Evolutionary conservation across 1,140 invertebrate genomes (phyloP).

Genomic region (Drosophila azteca): DNA sequence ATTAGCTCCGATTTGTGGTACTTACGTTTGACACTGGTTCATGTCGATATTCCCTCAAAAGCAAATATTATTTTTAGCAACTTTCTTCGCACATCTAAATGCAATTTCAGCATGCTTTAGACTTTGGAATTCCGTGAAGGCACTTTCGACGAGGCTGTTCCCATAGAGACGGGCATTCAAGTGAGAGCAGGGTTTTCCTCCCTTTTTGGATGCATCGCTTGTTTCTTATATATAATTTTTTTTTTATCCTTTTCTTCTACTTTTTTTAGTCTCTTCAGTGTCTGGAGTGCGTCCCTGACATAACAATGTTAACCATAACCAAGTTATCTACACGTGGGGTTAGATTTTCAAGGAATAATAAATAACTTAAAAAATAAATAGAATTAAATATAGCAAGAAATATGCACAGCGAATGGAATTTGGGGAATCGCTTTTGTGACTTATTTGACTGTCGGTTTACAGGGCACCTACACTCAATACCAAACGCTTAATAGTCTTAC

Average conservation of each 20-base stretch:
- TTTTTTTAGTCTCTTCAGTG: slow-evolving; percentile 34
- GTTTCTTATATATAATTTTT: slow-evolving; percentile 16
- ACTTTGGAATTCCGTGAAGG: slow-evolving; percentile 33
- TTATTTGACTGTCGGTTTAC: too few relatives aligned
- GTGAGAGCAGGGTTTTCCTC: background rate
- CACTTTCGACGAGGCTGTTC: background rate
- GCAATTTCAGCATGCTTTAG: slow-evolving; percentile 12
- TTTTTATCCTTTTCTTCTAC: background rate
- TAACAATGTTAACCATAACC: slow-evolving; percentile 29
- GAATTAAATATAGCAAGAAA: slow-evolving; percentile 10
- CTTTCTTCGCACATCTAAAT: slow-evolving; percentile 33
- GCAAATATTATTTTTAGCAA: slow-evolving; percentile 23
- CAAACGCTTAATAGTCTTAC: too few relatives aligned
- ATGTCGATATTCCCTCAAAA: background rate
- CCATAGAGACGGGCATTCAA: background rate
- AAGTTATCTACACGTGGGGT: background rate
- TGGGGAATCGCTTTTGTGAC: too few relatives aligned
- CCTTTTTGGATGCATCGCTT: slow-evolving; percentile 21
- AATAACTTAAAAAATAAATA: slow-evolving; percentile 10
- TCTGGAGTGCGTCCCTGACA: slow-evolving; percentile 37
- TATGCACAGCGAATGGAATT: background rate
- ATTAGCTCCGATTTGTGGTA: slow-evolving; percentile 14
- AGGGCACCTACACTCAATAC: too few relatives aligned
- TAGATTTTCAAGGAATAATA: slow-evolving; percentile 36
- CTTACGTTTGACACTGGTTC: slow-evolving; percentile 12